Evolutionary conservation across 2,797 vertebrate genomes (phyloP), one percentile per base, ranked within the genome.

Genomic region (Sylvilagus floridanus): DNA sequence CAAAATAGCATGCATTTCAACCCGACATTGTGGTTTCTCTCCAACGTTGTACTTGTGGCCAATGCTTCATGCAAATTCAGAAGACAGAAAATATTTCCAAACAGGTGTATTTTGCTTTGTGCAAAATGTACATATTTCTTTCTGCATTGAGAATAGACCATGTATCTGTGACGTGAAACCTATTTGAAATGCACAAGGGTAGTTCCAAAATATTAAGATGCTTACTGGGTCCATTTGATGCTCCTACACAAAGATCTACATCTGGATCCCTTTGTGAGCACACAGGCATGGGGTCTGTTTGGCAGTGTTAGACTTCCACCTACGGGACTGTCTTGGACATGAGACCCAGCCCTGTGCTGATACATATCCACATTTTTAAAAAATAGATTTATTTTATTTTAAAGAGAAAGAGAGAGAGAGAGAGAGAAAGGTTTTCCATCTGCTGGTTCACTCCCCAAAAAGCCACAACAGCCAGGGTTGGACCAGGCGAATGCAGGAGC

Each of bases 61-160:
- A 30, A 26, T 5, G n/a, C 66, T 84, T 94, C 69, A 7, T 83
- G 83, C 21, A 57, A 65, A 77, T 62, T 85, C 82, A 54, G 82
- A 68, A 90, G 91, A 62, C 62, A 66, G 57, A 65, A 92, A 73
- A 42, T 19, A 88, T 32, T 85, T 88, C 89, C 50, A 81, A 14
- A 16, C 72, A 71, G 63, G 57, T 69, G 11, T 60, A 28, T 54
- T 73, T 73, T 37, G 28, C 75, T 94, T 81, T 78, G 47, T 84
- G 72, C 28, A 54, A 47, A 81, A 83, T 21, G 62, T 8, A 3
- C 30, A 3, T 71, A 26, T 69, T 47, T 91, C 78, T 95, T 91
- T 84, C 73, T 68, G 13, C 19, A 0, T 17, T 73, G 68, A 60
- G 7, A 17, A 7, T 22, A n/a, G 63, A 88, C 50, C 68, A 62